Evolutionary conservation across 2,888 invertebrate genomes (phyloP).

Genomic region (Bugulina stolonifera): DNA sequence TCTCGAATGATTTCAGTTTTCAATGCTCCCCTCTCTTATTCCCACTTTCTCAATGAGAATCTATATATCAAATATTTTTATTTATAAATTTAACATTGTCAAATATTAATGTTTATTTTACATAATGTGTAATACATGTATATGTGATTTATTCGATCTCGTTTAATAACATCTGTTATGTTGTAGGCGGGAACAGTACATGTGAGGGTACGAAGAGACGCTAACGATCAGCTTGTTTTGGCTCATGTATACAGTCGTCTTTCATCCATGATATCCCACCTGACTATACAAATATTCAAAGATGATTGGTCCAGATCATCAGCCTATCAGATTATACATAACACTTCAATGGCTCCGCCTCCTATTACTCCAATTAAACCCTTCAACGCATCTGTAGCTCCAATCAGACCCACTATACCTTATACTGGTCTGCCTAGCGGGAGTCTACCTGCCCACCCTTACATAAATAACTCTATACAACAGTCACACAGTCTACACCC

Average conservation of each 20-base stretch:
- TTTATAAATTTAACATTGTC: too few species aligned
- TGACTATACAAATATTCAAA: conserved; percentile 60
- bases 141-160: too few species aligned
- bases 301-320: conserved; percentile 54
- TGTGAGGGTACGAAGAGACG: conserved; percentile 60
- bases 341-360: conserved; percentile 19
- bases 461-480: too few species aligned
- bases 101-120: too few species aligned
- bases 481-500: background rate
- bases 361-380: conserved; percentile 17
- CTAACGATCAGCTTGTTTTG: conserved; percentile 61
- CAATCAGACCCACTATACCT: background rate
- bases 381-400: background rate
- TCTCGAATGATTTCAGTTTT: too few species aligned
- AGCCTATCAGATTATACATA: conserved; percentile 36
- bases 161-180: too few species aligned
- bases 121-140: too few species aligned
- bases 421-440: background rate
- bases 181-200: conserved; percentile 59
- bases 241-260: conserved; percentile 60
- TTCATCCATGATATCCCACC: conserved; percentile 57
- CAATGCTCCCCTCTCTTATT: too few species aligned
- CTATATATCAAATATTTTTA: too few species aligned
- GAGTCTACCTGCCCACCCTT: background rate
- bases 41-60: too few species aligned